Conservation (phyloP, 2,797 vertebrate species). For the Varecia variegata region DNA sequence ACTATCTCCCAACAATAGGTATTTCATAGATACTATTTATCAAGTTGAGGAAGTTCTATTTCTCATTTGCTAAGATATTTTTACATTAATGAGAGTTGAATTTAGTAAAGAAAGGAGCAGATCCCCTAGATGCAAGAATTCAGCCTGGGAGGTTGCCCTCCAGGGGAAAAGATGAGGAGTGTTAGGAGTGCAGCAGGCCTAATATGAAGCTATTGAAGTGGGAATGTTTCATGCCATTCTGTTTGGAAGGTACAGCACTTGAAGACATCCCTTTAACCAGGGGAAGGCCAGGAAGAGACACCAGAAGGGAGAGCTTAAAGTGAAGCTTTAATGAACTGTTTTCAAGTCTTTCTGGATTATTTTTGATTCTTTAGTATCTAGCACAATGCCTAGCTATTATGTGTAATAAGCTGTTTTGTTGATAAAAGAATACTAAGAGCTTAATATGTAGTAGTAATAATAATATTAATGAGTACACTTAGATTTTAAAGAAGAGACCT, state of each 20-base stretch:
- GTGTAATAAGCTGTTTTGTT: not conserved
- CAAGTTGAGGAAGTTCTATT: not conserved
- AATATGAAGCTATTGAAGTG: not conserved
- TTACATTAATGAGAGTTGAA: not conserved
- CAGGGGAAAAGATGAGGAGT: not conserved
- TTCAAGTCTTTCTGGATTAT: constrained; percentile 6
- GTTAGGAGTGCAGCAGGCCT: not conserved
- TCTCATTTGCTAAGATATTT: not conserved
- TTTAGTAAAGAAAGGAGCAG: not conserved
- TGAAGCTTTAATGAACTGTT: not conserved
- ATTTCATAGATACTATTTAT: not conserved
- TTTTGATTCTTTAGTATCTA: not conserved
- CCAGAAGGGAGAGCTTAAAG: not conserved
- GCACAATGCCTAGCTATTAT: not conserved
- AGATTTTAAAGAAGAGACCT: constrained; percentile 14
- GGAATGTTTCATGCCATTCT: not conserved
- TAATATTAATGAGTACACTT: not conserved
- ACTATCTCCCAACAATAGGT: not conserved
- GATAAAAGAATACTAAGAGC: not conserved
- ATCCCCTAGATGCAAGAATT: not conserved
- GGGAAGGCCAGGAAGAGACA: not conserved
- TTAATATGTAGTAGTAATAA: not conserved
- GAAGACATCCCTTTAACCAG: not conserved
- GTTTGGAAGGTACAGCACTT: not conserved
- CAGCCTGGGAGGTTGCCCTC: not conserved